Percentiles rank a stretch among this genome's conserved stretches.
These are phyloP conservation scores for Botrylloides violaceus DNA, from an alignment of 23 tunicate genomes.

Conservation along the genomic window DNA sequence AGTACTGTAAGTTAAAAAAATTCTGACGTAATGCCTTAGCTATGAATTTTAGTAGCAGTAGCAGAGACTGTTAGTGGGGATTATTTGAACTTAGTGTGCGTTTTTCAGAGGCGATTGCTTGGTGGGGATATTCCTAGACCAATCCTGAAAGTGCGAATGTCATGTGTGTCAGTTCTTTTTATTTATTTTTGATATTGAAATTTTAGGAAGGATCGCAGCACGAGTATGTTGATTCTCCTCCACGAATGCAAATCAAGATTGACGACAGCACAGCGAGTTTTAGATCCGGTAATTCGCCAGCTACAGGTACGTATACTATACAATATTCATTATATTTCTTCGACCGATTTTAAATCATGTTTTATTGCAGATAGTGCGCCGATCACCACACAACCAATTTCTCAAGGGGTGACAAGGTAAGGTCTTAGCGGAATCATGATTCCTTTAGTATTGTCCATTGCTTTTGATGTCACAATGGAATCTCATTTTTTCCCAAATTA, in stretches of 20 bases:
- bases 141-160: too few relatives aligned
- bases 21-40: too few relatives aligned
- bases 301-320: not conserved
- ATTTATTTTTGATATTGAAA: not conserved
- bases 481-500: too few relatives aligned
- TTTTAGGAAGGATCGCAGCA: not conserved
- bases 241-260: constrained; percentile 23
- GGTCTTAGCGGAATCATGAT: not conserved
- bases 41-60: too few relatives aligned
- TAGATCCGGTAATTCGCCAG: not conserved
- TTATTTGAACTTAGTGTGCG: not conserved
- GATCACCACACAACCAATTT: not conserved
- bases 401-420: not conserved
- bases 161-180: too few relatives aligned
- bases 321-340: not conserved
- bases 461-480: not conserved
- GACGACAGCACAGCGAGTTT: constrained; percentile 2
- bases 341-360: not conserved
- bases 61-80: too few relatives aligned
- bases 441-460: not conserved
- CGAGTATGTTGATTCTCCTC: constrained; percentile 5
- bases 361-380: not conserved
- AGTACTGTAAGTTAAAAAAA: constrained; percentile 13
- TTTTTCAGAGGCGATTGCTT: not conserved
- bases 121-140: not conserved